phyloP scores from a whole-genome alignment of 35 echinoderm and acorn worm species.

The Ptychodera flava region DNA sequence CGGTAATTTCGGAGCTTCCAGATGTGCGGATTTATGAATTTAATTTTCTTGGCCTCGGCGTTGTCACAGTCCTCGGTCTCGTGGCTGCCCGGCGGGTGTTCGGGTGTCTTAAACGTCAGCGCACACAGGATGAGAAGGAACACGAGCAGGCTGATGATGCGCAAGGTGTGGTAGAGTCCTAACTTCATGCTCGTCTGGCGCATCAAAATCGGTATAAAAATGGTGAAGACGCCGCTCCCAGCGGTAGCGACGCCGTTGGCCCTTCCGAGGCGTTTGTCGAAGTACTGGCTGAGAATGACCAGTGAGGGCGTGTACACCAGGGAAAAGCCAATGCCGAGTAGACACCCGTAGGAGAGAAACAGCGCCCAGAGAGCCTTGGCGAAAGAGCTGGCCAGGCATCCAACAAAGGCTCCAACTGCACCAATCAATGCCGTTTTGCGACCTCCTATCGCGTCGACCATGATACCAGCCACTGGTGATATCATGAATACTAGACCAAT shows the following conservation, averaged over 20 bases:
- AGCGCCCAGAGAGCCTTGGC: conserved; percentile 56
- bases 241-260: conserved; percentile 9
- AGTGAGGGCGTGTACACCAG: neutral
- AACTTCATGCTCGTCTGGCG: conserved; percentile 30
- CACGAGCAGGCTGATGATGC: conserved; percentile 36
- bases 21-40: too few relatives aligned
- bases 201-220: conserved; percentile 69
- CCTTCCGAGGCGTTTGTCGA: conserved; percentile 19
- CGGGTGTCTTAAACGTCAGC: conserved; percentile 46
- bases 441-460: conserved; percentile 81
- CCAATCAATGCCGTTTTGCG: conserved; percentile 65
- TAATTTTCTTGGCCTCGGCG: too few relatives aligned
- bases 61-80: too few relatives aligned
- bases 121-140: conserved; percentile 59
- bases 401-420: conserved; percentile 44
- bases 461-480: conserved; percentile 65
- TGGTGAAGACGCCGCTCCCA: conserved; percentile 51
- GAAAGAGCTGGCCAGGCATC: conserved; percentile 78
- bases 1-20: conserved; percentile 73
- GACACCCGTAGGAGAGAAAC: conserved; percentile 77
- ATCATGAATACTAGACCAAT: conserved; percentile 86
- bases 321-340: conserved; percentile 22
- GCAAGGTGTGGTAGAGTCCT: conserved; percentile 50
- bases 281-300: conserved; percentile 3
- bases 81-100: too few relatives aligned